These are phyloP conservation scores for Ichneumon xanthorius DNA, from an alignment of 2,888 invertebrate species.

Conservation along the genomic window DNA sequence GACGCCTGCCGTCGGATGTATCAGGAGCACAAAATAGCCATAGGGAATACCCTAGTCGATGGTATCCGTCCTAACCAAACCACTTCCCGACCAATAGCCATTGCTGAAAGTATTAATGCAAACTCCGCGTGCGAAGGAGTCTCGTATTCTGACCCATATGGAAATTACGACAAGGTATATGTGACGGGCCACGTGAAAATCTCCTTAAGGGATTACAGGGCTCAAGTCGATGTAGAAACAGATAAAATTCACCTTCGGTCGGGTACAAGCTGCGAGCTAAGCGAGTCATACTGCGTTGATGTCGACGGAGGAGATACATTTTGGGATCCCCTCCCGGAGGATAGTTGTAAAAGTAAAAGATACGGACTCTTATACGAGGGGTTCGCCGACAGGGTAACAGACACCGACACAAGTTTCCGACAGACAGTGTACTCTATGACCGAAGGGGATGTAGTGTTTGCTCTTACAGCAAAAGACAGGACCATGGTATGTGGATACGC, in stretches of 20 bases:
- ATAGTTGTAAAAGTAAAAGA: background rate
- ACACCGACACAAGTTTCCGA: background rate
- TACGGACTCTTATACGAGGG: background rate
- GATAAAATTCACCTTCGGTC: background rate
- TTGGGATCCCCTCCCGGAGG: background rate
- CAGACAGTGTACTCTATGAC: background rate
- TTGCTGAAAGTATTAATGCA: too few species aligned
- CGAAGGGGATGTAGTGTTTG: background rate
- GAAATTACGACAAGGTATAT: background rate
- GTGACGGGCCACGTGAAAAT: background rate
- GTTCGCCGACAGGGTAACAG: background rate
- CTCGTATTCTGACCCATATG: background rate
- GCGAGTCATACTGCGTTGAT: background rate
- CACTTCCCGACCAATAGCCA: too few species aligned
- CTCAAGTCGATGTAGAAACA: background rate
- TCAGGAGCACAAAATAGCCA: too few species aligned
- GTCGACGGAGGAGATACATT: background rate
- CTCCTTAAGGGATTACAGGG: background rate
- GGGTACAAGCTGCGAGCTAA: background rate
- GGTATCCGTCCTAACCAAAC: too few species aligned
- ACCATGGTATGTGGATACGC: background rate
- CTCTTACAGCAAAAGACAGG: background rate
- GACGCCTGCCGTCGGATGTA: too few species aligned
- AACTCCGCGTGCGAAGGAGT: background rate
- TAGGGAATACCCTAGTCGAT: too few species aligned